Conservation (phyloP, 2,113 vertebrate genomes). For the Ageneiosus marmoratus region DNA sequence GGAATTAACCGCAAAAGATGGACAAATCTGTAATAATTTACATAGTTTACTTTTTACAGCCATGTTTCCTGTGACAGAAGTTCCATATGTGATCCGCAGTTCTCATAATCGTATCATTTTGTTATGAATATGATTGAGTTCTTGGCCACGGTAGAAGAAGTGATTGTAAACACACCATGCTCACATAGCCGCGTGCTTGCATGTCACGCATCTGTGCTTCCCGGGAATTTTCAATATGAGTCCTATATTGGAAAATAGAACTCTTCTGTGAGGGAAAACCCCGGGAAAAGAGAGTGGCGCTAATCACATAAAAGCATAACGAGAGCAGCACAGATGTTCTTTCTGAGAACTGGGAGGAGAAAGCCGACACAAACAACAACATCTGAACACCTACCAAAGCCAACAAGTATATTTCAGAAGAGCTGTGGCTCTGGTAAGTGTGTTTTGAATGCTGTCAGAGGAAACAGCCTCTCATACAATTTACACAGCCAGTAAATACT, state of each 20-base stretch:
- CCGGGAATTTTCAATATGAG: neutral
- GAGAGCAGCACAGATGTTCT: conserved; percentile 65
- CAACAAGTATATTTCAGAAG: conserved; percentile 67
- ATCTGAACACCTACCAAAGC: conserved; percentile 65
- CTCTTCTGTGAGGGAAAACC: conserved; percentile 50
- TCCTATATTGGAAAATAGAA: conserved; percentile 42
- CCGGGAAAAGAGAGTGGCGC: conserved; percentile 16
- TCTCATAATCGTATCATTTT: conserved; percentile 43
- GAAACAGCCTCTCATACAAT: conserved; percentile 65
- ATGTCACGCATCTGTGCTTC: conserved; percentile 49
- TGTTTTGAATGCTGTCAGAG: conserved; percentile 58
- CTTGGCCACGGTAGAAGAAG: conserved; percentile 48
- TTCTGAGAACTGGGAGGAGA: conserved; percentile 60
- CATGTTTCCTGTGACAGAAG: neutral
- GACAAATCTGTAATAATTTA: neutral
- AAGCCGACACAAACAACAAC: conserved; percentile 63
- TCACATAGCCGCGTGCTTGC: conserved; percentile 50
- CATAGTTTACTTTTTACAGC: neutral
- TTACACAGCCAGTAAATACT: conserved; percentile 72
- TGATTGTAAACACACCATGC: conserved; percentile 55
- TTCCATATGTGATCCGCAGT: conserved; percentile 39
- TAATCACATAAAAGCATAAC: conserved; percentile 57
- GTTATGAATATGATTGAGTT: conserved; percentile 37
- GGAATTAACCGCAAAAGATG: neutral
- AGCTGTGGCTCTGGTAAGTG: conserved; percentile 46